Evolutionary conservation across 2,888 invertebrate species (phyloP).

Genomic region (Acrobasis repandana): DNA sequence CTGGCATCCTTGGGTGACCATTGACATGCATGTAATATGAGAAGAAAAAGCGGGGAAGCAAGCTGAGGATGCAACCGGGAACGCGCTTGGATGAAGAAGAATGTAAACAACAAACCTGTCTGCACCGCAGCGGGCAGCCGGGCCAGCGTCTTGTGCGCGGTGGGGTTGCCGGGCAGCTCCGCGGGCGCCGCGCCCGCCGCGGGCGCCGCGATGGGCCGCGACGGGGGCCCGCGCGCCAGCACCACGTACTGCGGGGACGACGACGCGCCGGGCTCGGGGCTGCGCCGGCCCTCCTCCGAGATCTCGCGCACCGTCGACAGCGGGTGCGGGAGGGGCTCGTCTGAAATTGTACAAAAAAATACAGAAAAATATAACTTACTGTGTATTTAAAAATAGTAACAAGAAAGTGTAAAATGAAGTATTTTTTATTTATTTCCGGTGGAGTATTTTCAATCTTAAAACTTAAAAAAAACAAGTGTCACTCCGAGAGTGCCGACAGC

Average conservation of each 20-base stretch:
- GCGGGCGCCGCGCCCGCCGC: slow-evolving; percentile 34
- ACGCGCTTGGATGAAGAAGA: too few relatives aligned
- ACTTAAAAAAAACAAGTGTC: too few relatives aligned
- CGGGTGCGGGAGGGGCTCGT: slow-evolving; percentile 46
- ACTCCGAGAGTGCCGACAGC: too few relatives aligned
- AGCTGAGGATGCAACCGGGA: too few relatives aligned
- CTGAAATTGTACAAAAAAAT: slow-evolving; percentile 16
- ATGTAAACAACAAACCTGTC: slow-evolving; percentile 41
- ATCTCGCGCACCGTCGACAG: slow-evolving; percentile 64
- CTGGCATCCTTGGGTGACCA: too few relatives aligned
- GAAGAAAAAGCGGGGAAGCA: too few relatives aligned
- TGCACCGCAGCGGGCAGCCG: slow-evolving; percentile 41
- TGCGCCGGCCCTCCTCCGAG: slow-evolving; percentile 54
- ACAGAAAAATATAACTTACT: not conserved
- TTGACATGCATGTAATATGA: too few relatives aligned
- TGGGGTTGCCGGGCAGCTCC: slow-evolving; percentile 62
- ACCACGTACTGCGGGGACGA: slow-evolving; percentile 78
- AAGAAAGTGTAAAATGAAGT: too few relatives aligned
- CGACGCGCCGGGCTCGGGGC: slow-evolving; percentile 30
- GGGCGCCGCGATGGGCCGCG: slow-evolving; percentile 35
- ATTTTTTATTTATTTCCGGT: too few relatives aligned
- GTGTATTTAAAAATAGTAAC: too few relatives aligned
- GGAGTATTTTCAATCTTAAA: too few relatives aligned
- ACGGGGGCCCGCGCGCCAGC: slow-evolving; percentile 53
- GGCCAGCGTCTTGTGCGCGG: slow-evolving; percentile 67